Conservation (phyloP, 2,797 vertebrate genomes). For the Ibycter americanus region DNA sequence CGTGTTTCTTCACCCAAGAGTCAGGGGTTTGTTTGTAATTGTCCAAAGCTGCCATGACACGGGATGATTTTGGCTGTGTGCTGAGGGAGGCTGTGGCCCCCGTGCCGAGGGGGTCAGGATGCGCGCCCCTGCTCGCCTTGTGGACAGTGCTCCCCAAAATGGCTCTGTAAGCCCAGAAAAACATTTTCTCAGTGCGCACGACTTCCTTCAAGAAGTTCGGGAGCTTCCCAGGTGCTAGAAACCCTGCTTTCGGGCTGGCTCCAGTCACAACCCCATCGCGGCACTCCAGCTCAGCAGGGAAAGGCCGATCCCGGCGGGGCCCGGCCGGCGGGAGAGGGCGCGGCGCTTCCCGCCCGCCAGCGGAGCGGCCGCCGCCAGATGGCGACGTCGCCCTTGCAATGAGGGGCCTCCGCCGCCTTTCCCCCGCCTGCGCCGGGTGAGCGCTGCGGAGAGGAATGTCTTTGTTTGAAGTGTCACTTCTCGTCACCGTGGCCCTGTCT, state of each 20-base stretch:
- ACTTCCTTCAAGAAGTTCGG: not conserved
- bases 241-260: not conserved
- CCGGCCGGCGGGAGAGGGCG: too few relatives aligned
- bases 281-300: too few relatives aligned
- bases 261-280: fast-evolving
- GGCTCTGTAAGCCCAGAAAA: not conserved
- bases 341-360: not conserved
- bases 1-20: fast-evolving
- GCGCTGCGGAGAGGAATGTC: fast-evolving
- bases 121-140: fast-evolving
- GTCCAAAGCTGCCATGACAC: fast-evolving
- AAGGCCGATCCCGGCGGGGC: too few relatives aligned
- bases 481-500: not conserved
- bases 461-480: not conserved
- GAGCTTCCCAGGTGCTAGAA: not conserved
- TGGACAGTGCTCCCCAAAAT: not conserved
- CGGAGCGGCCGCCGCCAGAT: not conserved
- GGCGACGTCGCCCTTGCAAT: not conserved
- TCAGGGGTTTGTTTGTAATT: not conserved
- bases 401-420: not conserved
- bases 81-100: not conserved
- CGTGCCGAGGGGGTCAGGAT: too few relatives aligned
- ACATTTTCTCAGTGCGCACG: fast-evolving
- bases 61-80: too few relatives aligned
- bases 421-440: fast-evolving